phyloP scores from a whole-genome alignment of 2,113 vertebrate species.

The Fregetta grallaria region DNA sequence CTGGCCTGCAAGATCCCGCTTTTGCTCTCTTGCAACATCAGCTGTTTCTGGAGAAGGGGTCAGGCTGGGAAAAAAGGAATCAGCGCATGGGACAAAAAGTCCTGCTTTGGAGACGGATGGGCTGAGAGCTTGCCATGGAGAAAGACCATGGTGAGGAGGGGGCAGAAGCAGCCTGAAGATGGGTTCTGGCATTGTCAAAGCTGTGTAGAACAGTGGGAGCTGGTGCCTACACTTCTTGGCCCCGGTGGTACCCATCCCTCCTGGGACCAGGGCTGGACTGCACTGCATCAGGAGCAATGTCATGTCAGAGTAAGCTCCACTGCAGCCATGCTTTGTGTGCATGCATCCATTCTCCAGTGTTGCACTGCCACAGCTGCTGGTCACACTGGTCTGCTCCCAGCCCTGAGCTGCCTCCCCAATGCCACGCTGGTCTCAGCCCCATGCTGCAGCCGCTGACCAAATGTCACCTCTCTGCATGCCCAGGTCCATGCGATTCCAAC shows the following conservation, averaged over 20 bases:
- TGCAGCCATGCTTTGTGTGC: background rate
- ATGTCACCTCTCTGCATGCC: background rate
- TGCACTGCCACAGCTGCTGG: background rate
- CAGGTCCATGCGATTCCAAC: background rate
- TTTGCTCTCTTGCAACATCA: background rate
- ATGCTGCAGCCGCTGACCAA: rapidly evolving
- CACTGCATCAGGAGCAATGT: background rate
- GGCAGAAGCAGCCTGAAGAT: background rate
- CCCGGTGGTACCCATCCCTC: rapidly evolving
- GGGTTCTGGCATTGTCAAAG: background rate
- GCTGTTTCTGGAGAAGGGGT: background rate
- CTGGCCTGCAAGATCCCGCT: background rate
- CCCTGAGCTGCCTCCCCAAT: rapidly evolving
- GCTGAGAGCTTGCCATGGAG: background rate
- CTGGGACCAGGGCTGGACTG: rapidly evolving
- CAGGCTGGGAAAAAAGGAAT: background rate
- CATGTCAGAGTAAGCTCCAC: background rate
- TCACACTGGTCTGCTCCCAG: background rate
- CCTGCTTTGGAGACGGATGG: background rate
- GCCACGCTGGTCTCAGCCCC: background rate
- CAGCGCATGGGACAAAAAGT: rapidly evolving
- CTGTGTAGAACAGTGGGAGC: background rate
- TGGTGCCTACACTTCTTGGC: background rate
- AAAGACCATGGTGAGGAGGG: background rate
- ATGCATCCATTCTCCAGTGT: background rate